Percentiles rank a stretch among this genome's conserved stretches.
Conservation (phyloP, 2,797 vertebrate species). For the Cheirogaleus major region DNA sequence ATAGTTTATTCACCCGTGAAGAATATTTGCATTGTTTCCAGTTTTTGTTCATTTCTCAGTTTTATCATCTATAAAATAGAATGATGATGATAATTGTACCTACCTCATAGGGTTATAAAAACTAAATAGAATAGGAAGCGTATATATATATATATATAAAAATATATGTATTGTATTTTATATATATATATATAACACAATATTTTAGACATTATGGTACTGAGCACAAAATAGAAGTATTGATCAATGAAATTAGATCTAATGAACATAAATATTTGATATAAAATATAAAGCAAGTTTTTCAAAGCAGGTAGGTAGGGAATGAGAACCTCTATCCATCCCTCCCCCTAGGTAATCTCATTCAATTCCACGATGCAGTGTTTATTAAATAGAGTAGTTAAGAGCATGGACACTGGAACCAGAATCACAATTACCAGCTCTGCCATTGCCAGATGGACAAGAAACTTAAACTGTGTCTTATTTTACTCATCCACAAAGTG, state of each 20-base stretch:
- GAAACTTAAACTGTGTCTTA: background rate
- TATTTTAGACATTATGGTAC: background rate
- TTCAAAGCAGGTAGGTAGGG: background rate
- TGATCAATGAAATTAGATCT: background rate
- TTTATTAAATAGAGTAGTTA: background rate
- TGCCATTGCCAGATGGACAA: background rate
- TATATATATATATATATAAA: background rate
- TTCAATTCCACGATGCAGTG: background rate
- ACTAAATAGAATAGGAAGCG: background rate
- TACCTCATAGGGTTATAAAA: background rate
- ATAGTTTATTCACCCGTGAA: background rate
- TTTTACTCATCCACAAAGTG: background rate
- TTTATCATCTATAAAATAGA: background rate
- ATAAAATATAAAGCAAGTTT: background rate
- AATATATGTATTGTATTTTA: too few relatives aligned
- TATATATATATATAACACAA: background rate
- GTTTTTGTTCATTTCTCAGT: background rate
- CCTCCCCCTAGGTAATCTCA: background rate
- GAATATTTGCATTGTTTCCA: background rate
- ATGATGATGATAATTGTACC: background rate
- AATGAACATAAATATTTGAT: conserved; percentile 5
- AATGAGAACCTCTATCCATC: background rate
- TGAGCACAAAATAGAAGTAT: background rate
- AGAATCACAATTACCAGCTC: background rate
- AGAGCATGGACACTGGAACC: too few relatives aligned